Evolutionary conservation across 2,797 vertebrate species (phyloP).

Genomic region (Girardinus metallicus): DNA sequence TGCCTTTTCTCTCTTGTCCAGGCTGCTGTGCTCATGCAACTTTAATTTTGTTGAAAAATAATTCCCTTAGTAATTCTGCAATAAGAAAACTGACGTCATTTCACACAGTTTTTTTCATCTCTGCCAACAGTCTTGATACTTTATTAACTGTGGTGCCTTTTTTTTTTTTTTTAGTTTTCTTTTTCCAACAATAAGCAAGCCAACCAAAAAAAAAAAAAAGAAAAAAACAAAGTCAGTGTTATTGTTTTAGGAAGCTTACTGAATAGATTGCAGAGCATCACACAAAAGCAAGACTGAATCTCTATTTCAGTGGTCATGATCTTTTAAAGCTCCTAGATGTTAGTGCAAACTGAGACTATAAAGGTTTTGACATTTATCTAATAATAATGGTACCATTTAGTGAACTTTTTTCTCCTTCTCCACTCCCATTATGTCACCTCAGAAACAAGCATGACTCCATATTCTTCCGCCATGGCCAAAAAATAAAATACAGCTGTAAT

Average conservation of each 20-base stretch:
- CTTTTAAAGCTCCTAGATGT: not conserved
- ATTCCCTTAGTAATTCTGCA: conserved; percentile 14
- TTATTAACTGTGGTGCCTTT: not conserved
- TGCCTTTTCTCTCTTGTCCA: not conserved
- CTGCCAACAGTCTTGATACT: not conserved
- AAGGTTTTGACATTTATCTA: not conserved
- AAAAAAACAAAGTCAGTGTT: not conserved
- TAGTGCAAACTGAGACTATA: not conserved
- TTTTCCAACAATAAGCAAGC: not conserved
- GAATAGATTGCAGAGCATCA: not conserved
- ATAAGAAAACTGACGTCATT: not conserved
- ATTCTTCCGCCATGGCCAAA: not conserved
- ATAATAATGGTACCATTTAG: not conserved
- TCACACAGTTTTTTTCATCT: not conserved
- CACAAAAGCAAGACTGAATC: not conserved
- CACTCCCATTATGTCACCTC: conserved; percentile 14
- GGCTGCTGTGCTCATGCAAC: not conserved
- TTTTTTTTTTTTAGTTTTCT: not conserved
- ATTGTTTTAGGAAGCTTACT: not conserved
- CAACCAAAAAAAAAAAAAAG: not conserved
- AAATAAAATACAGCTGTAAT: not conserved
- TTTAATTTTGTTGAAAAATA: conserved; percentile 24
- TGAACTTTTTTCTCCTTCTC: not conserved
- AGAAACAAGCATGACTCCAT: not conserved
- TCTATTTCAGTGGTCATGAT: not conserved